Evolutionary conservation across 2,797 vertebrate species (phyloP), one percentile per base, ranked within the genome.

Genomic region (Pterois miles): DNA sequence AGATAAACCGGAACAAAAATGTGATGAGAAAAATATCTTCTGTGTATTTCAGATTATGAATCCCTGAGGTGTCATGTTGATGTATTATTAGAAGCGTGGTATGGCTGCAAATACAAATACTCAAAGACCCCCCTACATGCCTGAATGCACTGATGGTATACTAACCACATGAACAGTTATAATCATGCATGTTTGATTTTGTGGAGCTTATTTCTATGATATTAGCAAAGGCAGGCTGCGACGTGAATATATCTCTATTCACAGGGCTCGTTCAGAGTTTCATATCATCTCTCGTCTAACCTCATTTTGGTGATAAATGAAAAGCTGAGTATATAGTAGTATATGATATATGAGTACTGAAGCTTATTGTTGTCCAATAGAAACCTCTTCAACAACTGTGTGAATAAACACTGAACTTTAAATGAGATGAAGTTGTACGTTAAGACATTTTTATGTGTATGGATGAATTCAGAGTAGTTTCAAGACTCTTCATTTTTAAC

Each of bases 1-100:
- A 81, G 59, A 80, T 67, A 22, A 74, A 68, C 11, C 3, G 3
- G 23, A 75, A 56, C 31, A 36, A 71, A 84, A 83, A 80, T 84
- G 53, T 29, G 65, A 87, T 86, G 72, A 82, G 59, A 78, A 60
- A 65, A 81, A 82, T 31, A 72, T 88, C 74, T 65, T 64, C 72
- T 83, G 72, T 83, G 76, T 78, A 59, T 23, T 20, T 2, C 64
- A 67, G 80, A 86, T 84, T 63, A 83, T 71, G 11, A 74, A 71
- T 87, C 59, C 12, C 50, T 18, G 4, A 68, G 33, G 52, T 71
- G 59, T 77, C 67, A 5, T 52, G 27, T 33, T 64, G 53, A 27
- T 13, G 20, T 16, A 2, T 12, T 38, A 36, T n/a, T 20, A 8
- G 11, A 4, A 48, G 23, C 10, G 18, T 53, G 13, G 3, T 34